phyloP scores from a whole-genome alignment of 1,140 invertebrate genomes.

The Cyphomyrmex costatus region DNA sequence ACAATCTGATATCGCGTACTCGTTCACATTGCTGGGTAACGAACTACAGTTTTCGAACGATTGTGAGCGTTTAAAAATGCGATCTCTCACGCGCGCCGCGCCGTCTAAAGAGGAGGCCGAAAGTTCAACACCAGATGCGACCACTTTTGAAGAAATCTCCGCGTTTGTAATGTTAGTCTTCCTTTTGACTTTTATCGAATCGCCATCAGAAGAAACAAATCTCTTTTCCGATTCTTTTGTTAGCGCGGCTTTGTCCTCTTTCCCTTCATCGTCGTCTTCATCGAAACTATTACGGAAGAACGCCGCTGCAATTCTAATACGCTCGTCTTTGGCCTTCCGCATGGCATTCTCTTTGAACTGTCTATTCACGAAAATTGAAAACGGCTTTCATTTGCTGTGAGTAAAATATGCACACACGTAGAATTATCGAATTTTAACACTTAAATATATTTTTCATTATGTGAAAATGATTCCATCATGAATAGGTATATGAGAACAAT shows the following conservation, averaged over 20 bases:
- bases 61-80: neutral
- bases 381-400: neutral
- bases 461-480: neutral
- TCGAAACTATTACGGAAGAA: slow-evolving; percentile 80
- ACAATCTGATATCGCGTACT: neutral
- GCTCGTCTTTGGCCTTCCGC: slow-evolving; percentile 77
- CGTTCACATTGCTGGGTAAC: neutral
- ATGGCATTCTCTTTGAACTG: slow-evolving; percentile 79
- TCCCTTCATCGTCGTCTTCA: slow-evolving; percentile 76
- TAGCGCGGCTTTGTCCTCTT: slow-evolving; percentile 41
- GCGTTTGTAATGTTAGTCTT: neutral
- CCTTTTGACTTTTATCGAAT: neutral
- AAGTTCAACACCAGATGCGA: neutral
- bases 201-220: neutral
- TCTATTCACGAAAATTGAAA: slow-evolving; percentile 43
- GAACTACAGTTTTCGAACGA: neutral
- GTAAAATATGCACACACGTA: neutral
- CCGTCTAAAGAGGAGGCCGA: neutral
- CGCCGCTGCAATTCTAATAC: slow-evolving; percentile 70
- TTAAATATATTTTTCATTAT: neutral
- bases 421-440: neutral
- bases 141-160: neutral
- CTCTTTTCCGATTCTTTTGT: slow-evolving; percentile 33
- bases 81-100: neutral
- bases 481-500: neutral